These are phyloP conservation scores for Amblyopsis hoosieri DNA, from an alignment of 2,797 vertebrate species.

Conservation along the genomic window DNA sequence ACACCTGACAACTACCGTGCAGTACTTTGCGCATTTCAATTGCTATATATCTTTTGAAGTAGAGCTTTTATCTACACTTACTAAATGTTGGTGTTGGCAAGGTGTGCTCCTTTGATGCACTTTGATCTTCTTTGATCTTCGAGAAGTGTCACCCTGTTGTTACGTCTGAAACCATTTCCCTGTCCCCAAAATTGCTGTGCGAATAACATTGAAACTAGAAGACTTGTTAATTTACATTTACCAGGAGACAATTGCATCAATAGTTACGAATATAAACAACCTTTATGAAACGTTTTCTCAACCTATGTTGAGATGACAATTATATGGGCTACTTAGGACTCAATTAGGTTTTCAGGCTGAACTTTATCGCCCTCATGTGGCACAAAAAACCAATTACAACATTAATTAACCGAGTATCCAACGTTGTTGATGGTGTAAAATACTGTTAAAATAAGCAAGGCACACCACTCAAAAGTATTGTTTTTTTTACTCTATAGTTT, in stretches of 20 bases:
- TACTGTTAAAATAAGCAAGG: conserved; percentile 39
- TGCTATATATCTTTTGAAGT: conserved; percentile 72
- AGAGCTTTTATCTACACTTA: conserved; percentile 71
- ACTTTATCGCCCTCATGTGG: conserved; percentile 63
- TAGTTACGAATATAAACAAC: too few species aligned
- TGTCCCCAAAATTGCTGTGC: conserved; percentile 60
- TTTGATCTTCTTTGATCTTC: conserved; percentile 72
- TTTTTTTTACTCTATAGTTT: conserved; percentile 72
- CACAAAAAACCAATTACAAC: background rate
- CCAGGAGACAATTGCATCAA: background rate
- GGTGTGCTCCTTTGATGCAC: conserved; percentile 71
- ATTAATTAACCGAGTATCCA: too few species aligned
- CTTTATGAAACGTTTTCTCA: too few species aligned
- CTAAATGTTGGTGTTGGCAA: conserved; percentile 69
- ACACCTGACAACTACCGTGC: conserved; percentile 59
- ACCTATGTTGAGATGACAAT: background rate
- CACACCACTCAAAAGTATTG: conserved; percentile 69
- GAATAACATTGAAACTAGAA: conserved; percentile 55
- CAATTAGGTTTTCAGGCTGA: conserved; percentile 9
- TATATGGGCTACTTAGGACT: background rate
- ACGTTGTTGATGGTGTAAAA: too few species aligned
- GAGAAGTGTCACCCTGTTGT: conserved; percentile 73
- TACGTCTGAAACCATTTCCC: conserved; percentile 58
- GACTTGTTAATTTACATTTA: conserved; percentile 62
- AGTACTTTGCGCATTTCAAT: conserved; percentile 59